A percentile compares a stretch with the other conserved stretches of the same genome.
These are phyloP conservation scores for Mesochorus sp. DNA, from an alignment of 2,888 invertebrate species.

Conservation along the genomic window DNA sequence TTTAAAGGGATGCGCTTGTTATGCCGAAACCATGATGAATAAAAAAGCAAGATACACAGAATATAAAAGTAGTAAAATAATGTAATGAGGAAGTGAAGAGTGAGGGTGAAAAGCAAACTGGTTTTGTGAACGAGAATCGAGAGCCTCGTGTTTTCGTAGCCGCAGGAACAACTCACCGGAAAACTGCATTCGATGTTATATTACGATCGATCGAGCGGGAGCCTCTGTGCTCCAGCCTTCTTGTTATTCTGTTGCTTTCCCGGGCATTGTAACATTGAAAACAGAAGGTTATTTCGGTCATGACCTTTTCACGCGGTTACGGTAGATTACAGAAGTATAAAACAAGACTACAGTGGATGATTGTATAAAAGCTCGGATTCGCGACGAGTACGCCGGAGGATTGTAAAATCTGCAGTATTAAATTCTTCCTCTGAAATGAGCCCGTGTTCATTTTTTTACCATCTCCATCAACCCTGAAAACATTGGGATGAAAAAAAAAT, in stretches of 20 bases:
- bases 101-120: background rate
- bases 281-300: constrained; percentile 32
- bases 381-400: no score
- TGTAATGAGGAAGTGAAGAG: constrained; percentile 1
- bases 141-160: constrained; percentile 44
- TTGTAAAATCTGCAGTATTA: no score
- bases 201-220: constrained; percentile 63
- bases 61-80: constrained; percentile 25
- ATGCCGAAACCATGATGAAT: constrained; percentile 5
- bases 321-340: no score
- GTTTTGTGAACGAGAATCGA: background rate
- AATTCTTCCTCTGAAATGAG: no score
- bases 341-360: no score
- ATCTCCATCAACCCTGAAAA: no score
- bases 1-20: background rate
- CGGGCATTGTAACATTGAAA: constrained; percentile 33
- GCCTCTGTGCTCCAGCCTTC: background rate
- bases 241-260: constrained; percentile 29
- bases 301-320: no score
- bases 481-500: no score
- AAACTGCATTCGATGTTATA: constrained; percentile 62
- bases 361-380: no score
- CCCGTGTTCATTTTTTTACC: no score
- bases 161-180: constrained; percentile 43
- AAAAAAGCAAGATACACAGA: background rate